A percentile compares a stretch with the other conserved stretches of the same genome.
Evolutionary conservation across 2,888 invertebrate genomes (phyloP).

Genomic region (Sycophila texana): DNA sequence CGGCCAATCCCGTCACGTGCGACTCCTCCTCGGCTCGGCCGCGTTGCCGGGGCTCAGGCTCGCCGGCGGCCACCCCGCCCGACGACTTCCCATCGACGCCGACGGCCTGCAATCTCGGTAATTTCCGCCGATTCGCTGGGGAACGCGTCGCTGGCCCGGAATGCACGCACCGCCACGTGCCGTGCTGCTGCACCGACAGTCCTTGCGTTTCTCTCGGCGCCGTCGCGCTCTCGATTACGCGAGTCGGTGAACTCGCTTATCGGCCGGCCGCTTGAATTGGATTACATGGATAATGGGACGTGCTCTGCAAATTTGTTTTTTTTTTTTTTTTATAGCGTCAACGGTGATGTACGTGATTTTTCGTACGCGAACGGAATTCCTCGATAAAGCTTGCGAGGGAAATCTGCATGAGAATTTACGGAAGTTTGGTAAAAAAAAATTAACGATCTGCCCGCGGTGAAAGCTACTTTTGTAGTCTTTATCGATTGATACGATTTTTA

Average conservation of each 20-base stretch:
- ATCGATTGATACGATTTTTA: no score
- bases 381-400: no score
- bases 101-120: slow-evolving; percentile 34
- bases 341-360: not conserved
- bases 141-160: slow-evolving; percentile 9
- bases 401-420: no score
- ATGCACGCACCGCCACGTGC: slow-evolving; percentile 18
- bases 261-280: slow-evolving; percentile 41
- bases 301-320: no score
- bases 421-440: no score
- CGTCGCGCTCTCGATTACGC: slow-evolving; percentile 58
- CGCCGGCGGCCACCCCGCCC: not conserved
- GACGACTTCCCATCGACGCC: slow-evolving; percentile 10
- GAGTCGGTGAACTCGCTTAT: slow-evolving; percentile 67
- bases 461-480: no score
- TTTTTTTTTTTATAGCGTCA: not conserved
- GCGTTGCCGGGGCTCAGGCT: not conserved
- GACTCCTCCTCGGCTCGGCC: slow-evolving; percentile 3
- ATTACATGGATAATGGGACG: not conserved
- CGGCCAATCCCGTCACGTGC: slow-evolving; percentile 39
- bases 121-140: slow-evolving; percentile 16
- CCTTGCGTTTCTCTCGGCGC: not conserved
- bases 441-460: no score
- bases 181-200: not conserved
- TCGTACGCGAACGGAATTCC: no score